Conservation (phyloP, 1,140 invertebrate species). For the Phymastichus coffea region DNA sequence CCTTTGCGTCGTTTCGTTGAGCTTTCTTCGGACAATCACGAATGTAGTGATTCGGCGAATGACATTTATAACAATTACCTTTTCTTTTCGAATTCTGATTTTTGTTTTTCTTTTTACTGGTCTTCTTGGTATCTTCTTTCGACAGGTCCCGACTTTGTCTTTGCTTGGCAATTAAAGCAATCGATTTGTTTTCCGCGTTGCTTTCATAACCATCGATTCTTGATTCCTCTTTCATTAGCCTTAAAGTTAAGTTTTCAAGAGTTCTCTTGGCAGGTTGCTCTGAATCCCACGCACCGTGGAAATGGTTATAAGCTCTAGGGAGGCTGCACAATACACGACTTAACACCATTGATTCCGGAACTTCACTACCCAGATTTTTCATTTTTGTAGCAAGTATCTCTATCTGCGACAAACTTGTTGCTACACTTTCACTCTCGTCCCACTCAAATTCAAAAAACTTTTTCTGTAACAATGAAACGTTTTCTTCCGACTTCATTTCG, state of each 20-base stretch:
- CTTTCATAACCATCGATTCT: neutral
- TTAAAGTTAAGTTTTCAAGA: neutral
- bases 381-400: neutral
- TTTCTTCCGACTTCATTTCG: slow-evolving; percentile 33
- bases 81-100: neutral
- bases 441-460: neutral
- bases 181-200: neutral
- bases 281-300: neutral
- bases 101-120: neutral
- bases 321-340: neutral
- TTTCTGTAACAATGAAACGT: neutral
- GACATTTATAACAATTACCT: neutral
- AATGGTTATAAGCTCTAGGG: neutral
- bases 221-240: neutral
- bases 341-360: neutral
- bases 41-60: neutral
- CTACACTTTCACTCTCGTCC: neutral
- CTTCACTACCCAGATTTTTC: neutral
- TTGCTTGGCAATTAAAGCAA: neutral
- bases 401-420: neutral
- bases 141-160: too few species aligned
- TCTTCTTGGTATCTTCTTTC: too few species aligned
- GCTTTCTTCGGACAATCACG: neutral
- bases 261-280: neutral
- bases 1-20: neutral